These are phyloP conservation scores for Stigmatopora argus DNA, from an alignment of 2,113 vertebrate genomes.

Conservation along the genomic window DNA sequence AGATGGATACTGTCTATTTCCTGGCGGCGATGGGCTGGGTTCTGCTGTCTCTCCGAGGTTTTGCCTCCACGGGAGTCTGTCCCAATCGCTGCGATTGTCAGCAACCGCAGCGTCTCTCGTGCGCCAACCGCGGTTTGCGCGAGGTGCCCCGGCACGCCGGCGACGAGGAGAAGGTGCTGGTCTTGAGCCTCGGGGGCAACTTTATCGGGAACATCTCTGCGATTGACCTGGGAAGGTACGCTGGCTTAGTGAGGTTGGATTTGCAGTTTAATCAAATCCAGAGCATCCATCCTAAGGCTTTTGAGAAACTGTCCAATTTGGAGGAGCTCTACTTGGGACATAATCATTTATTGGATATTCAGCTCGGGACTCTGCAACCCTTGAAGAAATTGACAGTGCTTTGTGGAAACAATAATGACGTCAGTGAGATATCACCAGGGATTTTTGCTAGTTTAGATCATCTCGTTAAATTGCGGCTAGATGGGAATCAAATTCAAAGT, in stretches of 20 bases:
- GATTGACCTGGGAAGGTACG: conserved; percentile 78
- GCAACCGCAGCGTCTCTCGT: conserved; percentile 83
- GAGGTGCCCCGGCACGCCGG: conserved; percentile 71
- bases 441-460: conserved; percentile 76
- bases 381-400: conserved; percentile 81
- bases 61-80: conserved; percentile 66
- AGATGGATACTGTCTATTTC: conserved; percentile 44
- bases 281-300: conserved; percentile 80
- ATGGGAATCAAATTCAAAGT: conserved; percentile 78
- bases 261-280: conserved; percentile 90
- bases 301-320: conserved; percentile 78
- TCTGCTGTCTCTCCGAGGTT: conserved; percentile 52
- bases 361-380: conserved; percentile 74
- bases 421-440: conserved; percentile 71
- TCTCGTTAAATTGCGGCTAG: conserved; percentile 84
- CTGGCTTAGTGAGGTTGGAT: conserved; percentile 79
- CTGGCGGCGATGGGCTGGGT: conserved; percentile 59
- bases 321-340: conserved; percentile 93
- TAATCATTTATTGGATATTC: conserved; percentile 76
- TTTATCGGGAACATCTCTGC: conserved; percentile 86
- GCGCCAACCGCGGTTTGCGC: conserved; percentile 87
- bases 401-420: conserved; percentile 82
- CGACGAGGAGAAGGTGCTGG: conserved; percentile 73
- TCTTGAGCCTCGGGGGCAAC: conserved; percentile 90
- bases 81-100: conserved; percentile 90